These are phyloP conservation scores for Paramormyrops kingsleyae DNA, from an alignment of 2,113 vertebrate genomes.

Conservation along the genomic window DNA sequence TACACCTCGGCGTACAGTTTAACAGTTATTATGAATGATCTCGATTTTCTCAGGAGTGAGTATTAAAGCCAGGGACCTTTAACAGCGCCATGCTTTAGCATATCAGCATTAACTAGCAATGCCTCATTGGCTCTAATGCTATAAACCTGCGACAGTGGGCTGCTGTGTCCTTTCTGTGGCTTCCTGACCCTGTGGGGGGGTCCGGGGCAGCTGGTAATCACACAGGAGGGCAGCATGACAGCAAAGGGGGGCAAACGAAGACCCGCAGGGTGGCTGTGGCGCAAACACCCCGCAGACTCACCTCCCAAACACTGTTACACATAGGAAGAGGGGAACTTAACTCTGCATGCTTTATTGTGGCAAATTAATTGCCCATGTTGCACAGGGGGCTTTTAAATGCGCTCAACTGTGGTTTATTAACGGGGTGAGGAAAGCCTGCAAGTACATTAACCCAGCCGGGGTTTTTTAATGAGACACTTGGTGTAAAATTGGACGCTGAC, in stretches of 20 bases:
- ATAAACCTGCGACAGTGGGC: neutral
- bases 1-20: neutral
- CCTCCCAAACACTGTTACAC: neutral
- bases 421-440: neutral
- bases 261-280: neutral
- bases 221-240: neutral
- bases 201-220: neutral
- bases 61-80: neutral
- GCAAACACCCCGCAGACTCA: neutral
- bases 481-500: neutral
- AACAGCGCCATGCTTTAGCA: neutral
- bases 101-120: neutral
- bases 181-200: neutral
- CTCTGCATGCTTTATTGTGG: neutral
- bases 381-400: neutral
- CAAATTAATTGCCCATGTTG: constrained; percentile 9
- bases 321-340: neutral
- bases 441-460: constrained; percentile 6
- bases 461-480: neutral
- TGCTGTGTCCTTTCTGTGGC: neutral
- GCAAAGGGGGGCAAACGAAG: neutral
- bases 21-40: neutral
- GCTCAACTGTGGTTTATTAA: constrained; percentile 15
- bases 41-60: neutral
- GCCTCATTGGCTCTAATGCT: neutral